These are phyloP conservation scores for Ictalurus punctatus DNA, from an alignment of 2,113 vertebrate genomes.

Conservation along the genomic window DNA sequence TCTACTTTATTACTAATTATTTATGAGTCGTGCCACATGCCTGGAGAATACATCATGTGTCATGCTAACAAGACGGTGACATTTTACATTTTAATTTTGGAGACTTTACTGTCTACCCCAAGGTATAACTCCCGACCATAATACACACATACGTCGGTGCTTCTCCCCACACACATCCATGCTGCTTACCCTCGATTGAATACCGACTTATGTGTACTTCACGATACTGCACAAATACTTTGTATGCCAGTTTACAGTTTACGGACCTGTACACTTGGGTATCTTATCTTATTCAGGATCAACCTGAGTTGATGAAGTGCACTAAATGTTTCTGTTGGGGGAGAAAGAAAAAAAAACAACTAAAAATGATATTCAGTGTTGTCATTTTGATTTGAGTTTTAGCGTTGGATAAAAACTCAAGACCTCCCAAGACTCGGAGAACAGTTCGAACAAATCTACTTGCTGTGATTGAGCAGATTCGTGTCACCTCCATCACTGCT, in stretches of 20 bases:
- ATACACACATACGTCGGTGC: too few relatives aligned
- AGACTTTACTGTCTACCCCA: neutral
- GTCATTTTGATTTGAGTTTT: neutral
- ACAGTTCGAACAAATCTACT: conserved; percentile 1
- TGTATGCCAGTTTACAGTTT: too few relatives aligned
- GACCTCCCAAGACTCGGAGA: neutral
- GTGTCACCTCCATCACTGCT: conserved; percentile 13
- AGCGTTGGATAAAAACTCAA: neutral
- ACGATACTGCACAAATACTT: too few relatives aligned
- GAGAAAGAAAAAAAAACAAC: neutral
- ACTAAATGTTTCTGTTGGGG: neutral
- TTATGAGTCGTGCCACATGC: neutral
- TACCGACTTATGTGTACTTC: too few relatives aligned
- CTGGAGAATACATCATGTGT: neutral
- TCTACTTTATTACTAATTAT: neutral
- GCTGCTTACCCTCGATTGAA: too few relatives aligned
- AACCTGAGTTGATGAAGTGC: neutral
- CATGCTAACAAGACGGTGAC: neutral
- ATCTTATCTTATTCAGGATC: neutral
- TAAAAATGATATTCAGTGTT: neutral
- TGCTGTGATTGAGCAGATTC: neutral
- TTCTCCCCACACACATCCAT: neutral
- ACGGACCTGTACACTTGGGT: neutral
- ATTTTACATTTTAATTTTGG: too few relatives aligned
- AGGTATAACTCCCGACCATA: neutral